Evolutionary conservation across 2,797 vertebrate species (phyloP), one percentile per base, ranked within the genome.

Genomic region (Parambassis ranga): DNA sequence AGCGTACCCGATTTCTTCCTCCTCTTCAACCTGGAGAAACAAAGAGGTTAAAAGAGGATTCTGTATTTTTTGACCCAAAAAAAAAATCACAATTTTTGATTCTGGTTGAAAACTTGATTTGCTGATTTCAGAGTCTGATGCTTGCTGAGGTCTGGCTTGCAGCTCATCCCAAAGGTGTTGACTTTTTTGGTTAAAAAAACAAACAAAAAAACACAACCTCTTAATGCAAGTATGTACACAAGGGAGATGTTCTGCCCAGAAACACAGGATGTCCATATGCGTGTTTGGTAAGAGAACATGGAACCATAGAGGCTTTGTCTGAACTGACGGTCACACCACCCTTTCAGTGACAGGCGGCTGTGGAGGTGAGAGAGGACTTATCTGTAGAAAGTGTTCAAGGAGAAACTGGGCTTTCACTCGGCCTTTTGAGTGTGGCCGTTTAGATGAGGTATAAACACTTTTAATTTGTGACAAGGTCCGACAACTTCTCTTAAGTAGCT

Each of bases 21-120:
- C 94, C 46, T 95, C 93, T 55, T 94, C 93, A 27, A 73, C 88
- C 95, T 98, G 43, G 68, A 81, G 37, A 75, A 31, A 67, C 1
- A 66, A 11, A 82, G 6, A 82, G 6, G 46, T 46, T 46, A 4
- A 30, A 2, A 46, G 26, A 38, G 5, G 26, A 52, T 11, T 7
- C 13, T 0, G 6, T 39, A 52, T 52, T 1, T 11, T n/a, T n/a
- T n/a, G n/a, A n/a, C n/a, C n/a, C n/a, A n/a, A n/a, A n/a, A n/a
- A n/a, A n/a, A n/a, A n/a, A n/a, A n/a, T n/a, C n/a, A n/a, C n/a
- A n/a, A n/a, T n/a, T 44, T 4, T 46, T 4, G 2, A 46, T 46
- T 46, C 0, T 0, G 1, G 7, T 8, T 44, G 4, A 22, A 22
- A 4, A 4, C 43, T 27, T 43, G 37, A 3, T 5, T 22, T 3